Evolutionary conservation across 2,797 vertebrate genomes (phyloP), one percentile per base, ranked within the genome.

Genomic region (Siniperca undulata): DNA sequence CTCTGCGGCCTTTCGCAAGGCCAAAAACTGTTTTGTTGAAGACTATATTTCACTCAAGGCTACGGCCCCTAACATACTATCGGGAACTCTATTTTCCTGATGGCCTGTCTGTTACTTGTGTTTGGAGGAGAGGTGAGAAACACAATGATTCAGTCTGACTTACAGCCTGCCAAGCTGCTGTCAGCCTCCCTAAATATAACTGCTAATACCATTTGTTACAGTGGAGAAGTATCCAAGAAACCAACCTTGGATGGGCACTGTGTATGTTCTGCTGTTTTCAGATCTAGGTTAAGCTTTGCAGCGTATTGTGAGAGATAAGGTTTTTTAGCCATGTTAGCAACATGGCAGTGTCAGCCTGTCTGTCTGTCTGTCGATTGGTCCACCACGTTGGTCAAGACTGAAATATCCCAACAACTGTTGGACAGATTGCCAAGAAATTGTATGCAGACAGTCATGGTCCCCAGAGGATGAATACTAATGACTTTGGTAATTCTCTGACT

Each of bases 131-230:
- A 87, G 78, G 82, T 88, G 83, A 91, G 85, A 85, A 83, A 80
- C 66, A 76, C 82, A 77, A 44, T 80, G 88, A 90, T 82, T 92
- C 91, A 86, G 65, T 50, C 72, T 74, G 77, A 89, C 59, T 74
- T 84, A 69, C 62, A 80, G 79, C 50, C 87, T 89, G 84, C 85
- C 85, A 80, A 89, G 81, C 82, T 77, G 55, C 76, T 82, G 89
- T 84, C 89, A 90, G 44, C 81, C 76, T 62, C 73, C 75, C 86
- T 89, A 87, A 87, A 91, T 90, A 92, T 78, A 91, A 80, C 83
- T 27, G 77, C 65, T 88, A 83, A 88, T 71, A 66, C 68, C 60
- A 83, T 91, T 90, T 78, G 89, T 81, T 82, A 83, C 65, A 80
- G 77, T 71, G 66, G 34, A 74, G 81, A 62, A 40, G 65, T 20